These are phyloP conservation scores for Ptychobarbus kaznakovi DNA, from an alignment of 2,797 vertebrate genomes.

Conservation along the genomic window DNA sequence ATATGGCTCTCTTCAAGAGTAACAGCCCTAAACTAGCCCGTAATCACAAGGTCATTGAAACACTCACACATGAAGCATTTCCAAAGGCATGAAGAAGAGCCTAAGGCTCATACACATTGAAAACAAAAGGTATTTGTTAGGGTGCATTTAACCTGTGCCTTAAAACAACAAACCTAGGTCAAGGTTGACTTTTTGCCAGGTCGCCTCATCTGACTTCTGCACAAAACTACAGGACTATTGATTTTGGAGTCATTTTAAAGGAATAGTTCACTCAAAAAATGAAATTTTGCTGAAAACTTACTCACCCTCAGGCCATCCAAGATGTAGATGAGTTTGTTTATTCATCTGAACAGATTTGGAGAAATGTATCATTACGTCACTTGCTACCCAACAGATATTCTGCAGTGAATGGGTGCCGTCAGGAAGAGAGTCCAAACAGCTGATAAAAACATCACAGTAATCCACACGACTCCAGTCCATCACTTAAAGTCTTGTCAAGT, in stretches of 20 bases:
- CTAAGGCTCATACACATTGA: slow-evolving; percentile 47
- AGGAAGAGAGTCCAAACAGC: not conserved
- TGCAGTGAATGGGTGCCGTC: not conserved
- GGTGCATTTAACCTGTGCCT: slow-evolving; percentile 22
- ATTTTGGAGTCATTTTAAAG: not conserved
- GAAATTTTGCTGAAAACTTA: not conserved
- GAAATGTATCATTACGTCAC: not conserved
- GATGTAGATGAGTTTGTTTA: not conserved
- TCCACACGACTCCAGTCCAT: not conserved
- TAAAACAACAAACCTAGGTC: slow-evolving; percentile 19
- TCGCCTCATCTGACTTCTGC: not conserved
- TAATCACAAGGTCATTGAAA: slow-evolving; percentile 60
- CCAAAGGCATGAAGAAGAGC: slow-evolving; percentile 58
- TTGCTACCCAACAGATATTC: not conserved
- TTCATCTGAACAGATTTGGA: not conserved
- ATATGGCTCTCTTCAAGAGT: slow-evolving; percentile 37
- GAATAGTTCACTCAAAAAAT: not conserved
- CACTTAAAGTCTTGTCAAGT: not conserved
- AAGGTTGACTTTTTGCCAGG: not conserved
- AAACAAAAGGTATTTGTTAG: slow-evolving; percentile 43
- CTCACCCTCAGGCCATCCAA: not conserved
- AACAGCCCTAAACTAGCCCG: slow-evolving; percentile 50
- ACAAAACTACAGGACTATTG: not conserved
- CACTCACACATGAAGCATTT: slow-evolving; percentile 52
- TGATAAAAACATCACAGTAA: not conserved